phyloP scores from a whole-genome alignment of 92 coral and sea anemone genomes.

The Scolanthus callimorphus region DNA sequence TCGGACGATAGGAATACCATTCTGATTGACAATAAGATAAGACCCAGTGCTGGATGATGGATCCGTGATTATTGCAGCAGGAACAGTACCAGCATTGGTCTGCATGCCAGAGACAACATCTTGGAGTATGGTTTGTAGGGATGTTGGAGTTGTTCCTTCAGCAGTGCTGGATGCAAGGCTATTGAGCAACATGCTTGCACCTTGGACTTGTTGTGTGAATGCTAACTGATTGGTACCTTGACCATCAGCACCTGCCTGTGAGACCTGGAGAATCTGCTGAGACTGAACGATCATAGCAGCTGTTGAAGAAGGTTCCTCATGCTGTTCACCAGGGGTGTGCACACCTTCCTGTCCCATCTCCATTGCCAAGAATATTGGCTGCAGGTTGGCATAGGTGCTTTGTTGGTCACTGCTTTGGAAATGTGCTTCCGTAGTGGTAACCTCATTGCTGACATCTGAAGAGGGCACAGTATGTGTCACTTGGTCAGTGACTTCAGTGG shows the following conservation, averaged over 20 bases:
- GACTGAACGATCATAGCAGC: slow-evolving; percentile 27
- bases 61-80: slow-evolving; percentile 94
- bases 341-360: slow-evolving; percentile 92
- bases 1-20: slow-evolving; percentile 94
- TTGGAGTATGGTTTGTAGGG: slow-evolving; percentile 91
- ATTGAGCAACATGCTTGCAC: slow-evolving; percentile 49
- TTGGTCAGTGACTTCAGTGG: slow-evolving; percentile 13
- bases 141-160: slow-evolving; percentile 69
- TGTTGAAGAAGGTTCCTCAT: slow-evolving; percentile 29
- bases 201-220: slow-evolving; percentile 54
- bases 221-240: slow-evolving; percentile 27
- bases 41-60: slow-evolving; percentile 94
- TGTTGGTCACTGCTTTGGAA: slow-evolving; percentile 68
- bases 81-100: slow-evolving; percentile 85
- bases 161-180: slow-evolving; percentile 59
- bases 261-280: slow-evolving; percentile 29
- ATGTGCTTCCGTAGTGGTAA: slow-evolving; percentile 37
- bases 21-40: slow-evolving; percentile 90
- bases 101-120: slow-evolving; percentile 99
- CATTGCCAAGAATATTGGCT: slow-evolving; percentile 97
- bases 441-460: slow-evolving; percentile 38
- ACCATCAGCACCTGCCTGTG: slow-evolving; percentile 47
- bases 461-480: slow-evolving; percentile 18
- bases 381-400: slow-evolving; percentile 95
- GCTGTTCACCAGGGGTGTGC: slow-evolving; percentile 46